These are phyloP conservation scores for Chrysomallon squamiferum DNA, from an alignment of 1,140 invertebrate genomes.

Conservation along the genomic window DNA sequence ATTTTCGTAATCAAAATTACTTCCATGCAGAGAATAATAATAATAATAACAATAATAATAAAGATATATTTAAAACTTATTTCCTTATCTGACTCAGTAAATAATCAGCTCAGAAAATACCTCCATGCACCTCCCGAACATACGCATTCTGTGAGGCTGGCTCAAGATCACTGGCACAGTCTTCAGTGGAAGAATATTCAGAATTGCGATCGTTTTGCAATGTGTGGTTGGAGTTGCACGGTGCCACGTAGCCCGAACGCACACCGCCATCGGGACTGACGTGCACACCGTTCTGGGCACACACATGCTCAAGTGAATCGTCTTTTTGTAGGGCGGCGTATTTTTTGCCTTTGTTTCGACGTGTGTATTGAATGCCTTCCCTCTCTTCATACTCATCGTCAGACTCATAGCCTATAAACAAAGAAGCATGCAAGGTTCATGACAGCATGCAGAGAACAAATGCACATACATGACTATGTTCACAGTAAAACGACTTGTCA, in stretches of 20 bases:
- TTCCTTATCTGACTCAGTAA: neutral
- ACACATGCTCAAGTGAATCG: constrained; percentile 45
- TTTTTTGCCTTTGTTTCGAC: constrained; percentile 56
- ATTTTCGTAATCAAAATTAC: no score
- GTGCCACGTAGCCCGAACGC: no score
- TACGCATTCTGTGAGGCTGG: constrained; percentile 37
- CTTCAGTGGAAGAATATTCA: constrained; percentile 37
- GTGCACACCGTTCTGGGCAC: constrained; percentile 13
- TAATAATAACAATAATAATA: no score
- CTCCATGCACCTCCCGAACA: constrained; percentile 32
- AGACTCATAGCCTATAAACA: constrained; percentile 60
- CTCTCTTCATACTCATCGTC: constrained; percentile 59
- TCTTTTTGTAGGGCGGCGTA: constrained; percentile 55
- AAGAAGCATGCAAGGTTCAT: constrained; percentile 48
- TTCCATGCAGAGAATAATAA: no score
- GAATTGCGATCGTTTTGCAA: constrained; percentile 29
- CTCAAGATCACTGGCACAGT: constrained; percentile 48
- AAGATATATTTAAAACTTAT: no score
- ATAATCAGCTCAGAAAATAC: constrained; percentile 10
- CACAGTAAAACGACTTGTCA: no score
- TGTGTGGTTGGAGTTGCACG: constrained; percentile 6
- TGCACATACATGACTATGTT: neutral
- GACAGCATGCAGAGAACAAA: constrained; percentile 23
- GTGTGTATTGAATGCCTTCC: constrained; percentile 45
- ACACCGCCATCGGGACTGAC: neutral